Conservation (phyloP, 2,888 invertebrate species). For the Philereme vetulata region DNA sequence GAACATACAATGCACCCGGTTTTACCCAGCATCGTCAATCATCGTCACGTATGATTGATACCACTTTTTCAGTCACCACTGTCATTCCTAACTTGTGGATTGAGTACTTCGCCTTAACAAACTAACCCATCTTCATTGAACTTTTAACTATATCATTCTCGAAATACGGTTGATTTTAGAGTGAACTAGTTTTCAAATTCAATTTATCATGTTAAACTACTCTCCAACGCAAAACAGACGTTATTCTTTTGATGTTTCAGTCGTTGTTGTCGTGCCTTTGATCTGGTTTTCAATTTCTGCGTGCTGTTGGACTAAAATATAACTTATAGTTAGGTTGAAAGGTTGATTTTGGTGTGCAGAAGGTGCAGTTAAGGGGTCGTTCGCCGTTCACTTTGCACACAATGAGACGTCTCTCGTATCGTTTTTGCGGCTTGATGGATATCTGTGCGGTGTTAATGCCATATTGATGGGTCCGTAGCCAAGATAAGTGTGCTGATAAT, state of each 20-base stretch:
- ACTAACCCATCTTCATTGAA: conserved; percentile 14
- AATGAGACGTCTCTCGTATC: conserved; percentile 63
- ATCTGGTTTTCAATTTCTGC: conserved; percentile 2
- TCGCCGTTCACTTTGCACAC: conserved; percentile 58
- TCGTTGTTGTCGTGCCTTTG: not conserved
- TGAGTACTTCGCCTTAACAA: conserved; percentile 57
- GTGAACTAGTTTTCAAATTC: conserved; percentile 11
- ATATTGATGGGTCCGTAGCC: conserved; percentile 53
- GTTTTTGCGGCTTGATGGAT: conserved; percentile 68
- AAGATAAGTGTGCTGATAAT: conserved; percentile 37
- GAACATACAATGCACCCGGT: conserved; percentile 41
- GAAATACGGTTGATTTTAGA: conserved; percentile 8
- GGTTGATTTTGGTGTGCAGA: conserved; percentile 41
- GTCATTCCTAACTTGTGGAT: conserved; percentile 49
- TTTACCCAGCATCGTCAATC: conserved; percentile 55
- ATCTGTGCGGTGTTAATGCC: conserved; percentile 59
- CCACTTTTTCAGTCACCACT: conserved; percentile 65
- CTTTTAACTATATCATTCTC: conserved; percentile 10
- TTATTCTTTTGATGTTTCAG: conserved; percentile 24
- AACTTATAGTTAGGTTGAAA: conserved; percentile 23
- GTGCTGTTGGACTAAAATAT: conserved; percentile 1
- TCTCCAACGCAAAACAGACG: conserved; percentile 17
- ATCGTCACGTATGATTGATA: conserved; percentile 78
- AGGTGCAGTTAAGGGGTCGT: conserved; percentile 54
- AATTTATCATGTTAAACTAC: conserved; percentile 30